Evolutionary conservation across 1,140 invertebrate species (phyloP).

Genomic region (Magallana angulata): DNA sequence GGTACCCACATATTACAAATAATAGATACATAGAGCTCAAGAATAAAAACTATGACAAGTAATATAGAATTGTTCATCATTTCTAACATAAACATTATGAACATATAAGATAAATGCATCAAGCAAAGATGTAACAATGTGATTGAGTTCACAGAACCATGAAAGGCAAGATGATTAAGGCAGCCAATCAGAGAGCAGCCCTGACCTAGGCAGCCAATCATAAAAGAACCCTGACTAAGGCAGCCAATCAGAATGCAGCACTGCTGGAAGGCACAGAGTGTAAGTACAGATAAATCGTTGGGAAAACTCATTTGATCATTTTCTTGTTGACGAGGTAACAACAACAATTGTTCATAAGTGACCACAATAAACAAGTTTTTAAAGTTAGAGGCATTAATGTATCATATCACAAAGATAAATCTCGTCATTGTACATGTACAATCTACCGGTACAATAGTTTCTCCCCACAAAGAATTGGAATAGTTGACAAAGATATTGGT

Average conservation of each 20-base stretch:
- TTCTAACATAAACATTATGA: not conserved
- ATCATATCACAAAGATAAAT: not conserved
- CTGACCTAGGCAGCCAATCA: not conserved
- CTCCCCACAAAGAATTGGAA: not conserved
- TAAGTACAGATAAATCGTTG: conserved; percentile 13
- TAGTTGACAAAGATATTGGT: too few relatives aligned
- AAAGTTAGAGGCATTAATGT: not conserved
- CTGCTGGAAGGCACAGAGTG: not conserved
- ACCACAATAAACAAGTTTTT: not conserved
- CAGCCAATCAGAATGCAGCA: not conserved
- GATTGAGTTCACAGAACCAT: not conserved
- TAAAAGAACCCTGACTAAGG: not conserved
- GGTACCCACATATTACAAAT: too few relatives aligned
- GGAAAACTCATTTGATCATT: conserved; percentile 17
- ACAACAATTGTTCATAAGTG: not conserved
- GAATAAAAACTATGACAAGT: not conserved
- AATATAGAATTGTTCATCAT: not conserved
- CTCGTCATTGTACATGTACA: not conserved
- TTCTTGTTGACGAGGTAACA: not conserved
- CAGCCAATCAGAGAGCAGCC: not conserved
- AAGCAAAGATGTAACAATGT: too few relatives aligned
- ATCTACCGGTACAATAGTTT: not conserved
- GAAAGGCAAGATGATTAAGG: not conserved
- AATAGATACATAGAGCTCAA: too few relatives aligned
- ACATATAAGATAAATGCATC: too few relatives aligned